Percentiles rank a stretch among this genome's conserved stretches.
Conservation (phyloP, 92 coral and sea anemone genomes). For the Galaxea fascicularis region DNA sequence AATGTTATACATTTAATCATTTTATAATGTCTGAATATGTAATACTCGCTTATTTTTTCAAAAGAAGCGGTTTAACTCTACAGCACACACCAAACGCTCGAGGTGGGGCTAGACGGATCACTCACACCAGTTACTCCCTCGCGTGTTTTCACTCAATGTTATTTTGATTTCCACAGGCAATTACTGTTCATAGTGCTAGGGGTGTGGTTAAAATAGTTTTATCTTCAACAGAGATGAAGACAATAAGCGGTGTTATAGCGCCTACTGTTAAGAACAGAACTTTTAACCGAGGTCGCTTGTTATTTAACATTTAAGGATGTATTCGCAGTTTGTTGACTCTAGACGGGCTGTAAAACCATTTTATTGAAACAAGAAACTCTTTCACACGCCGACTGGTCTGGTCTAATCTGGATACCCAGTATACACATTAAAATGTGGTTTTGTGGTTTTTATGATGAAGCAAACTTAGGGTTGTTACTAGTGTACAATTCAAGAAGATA, state of each 20-base stretch:
- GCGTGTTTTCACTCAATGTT: neutral
- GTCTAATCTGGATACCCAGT: neutral
- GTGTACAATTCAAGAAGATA: neutral
- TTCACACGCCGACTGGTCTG: neutral
- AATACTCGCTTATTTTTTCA: no score
- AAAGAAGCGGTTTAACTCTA: no score
- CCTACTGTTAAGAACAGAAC: conserved; percentile 26
- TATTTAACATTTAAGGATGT: conserved; percentile 29
- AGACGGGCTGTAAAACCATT: conserved; percentile 26
- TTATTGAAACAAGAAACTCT: conserved; percentile 6
- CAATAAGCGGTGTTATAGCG: conserved; percentile 6
- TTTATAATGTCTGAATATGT: neutral
- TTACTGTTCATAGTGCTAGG: neutral
- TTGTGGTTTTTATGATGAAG: no score
- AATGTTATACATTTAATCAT: neutral
- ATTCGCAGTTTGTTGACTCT: conserved; percentile 52
- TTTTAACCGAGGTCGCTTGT: neutral
- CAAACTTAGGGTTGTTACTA: neutral
- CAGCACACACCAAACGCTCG: neutral
- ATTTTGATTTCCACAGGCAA: neutral
- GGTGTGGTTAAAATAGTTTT: neutral
- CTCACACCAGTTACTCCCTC: neutral
- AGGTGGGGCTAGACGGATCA: neutral
- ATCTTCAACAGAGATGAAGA: neutral
- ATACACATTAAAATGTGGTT: neutral